Evolutionary conservation across 2,797 vertebrate species (phyloP), one percentile per base, ranked within the genome.

Genomic region (Epinephelus coioides): DNA sequence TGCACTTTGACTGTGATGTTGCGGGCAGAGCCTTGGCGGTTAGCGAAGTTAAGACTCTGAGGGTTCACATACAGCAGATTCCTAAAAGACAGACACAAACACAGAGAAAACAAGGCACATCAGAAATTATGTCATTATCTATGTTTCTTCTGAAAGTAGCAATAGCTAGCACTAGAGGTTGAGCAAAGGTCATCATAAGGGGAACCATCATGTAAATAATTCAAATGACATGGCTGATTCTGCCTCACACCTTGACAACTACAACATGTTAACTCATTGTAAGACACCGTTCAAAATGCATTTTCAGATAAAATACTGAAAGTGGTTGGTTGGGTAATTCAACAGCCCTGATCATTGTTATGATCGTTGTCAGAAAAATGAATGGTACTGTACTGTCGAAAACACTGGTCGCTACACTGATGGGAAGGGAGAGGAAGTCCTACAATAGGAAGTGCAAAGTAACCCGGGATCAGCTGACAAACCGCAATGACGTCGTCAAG

Each of bases 1-100:
- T 99, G 98, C 81, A 99, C 97, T 95, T 99, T 99, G 43, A 99
- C 98, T 2, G 98, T 99, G 93, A 99, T 99, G 73, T 99, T 99
- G 85, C 98, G 96, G 51, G 98, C 98, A 38, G 98, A 99, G 57
- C 98, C 98, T 90, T 99, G 98, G 3, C 98, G 98, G 92, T 99
- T 99, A 78, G 98, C 98, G 2, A 99, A 99, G 92, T 99, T 99
- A 84, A 99, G 97, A 93, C 98, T 99, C 92, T 99, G 98, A 62
- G 98, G 97, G 85, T 99, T 98, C 69, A 99, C 96, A 50, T 98
- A 99, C 46, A 99, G 96, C 86, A 99, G 95, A 91, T 99, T 99
- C 94, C 98, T 99, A 90, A 82, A 85, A 86, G 73, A 76, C 9
- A 55, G n/a, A 68, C 38, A 87, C 25, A 79, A 62, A 87, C 10